These are phyloP conservation scores for Ectemnius lituratus DNA, from an alignment of 2,888 invertebrate genomes.

Conservation along the genomic window DNA sequence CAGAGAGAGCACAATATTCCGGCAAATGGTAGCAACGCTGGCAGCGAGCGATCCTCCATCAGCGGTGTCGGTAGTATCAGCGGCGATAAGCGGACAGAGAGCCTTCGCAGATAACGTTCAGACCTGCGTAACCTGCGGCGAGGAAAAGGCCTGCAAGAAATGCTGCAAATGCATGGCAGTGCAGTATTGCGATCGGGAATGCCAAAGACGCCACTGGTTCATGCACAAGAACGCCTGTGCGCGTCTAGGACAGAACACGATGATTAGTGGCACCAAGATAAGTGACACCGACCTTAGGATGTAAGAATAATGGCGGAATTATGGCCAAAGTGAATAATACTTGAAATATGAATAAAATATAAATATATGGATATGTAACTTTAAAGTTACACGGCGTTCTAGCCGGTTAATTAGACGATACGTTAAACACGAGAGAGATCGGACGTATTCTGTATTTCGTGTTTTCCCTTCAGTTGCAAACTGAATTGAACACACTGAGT, in stretches of 20 bases:
- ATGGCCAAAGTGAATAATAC: not conserved
- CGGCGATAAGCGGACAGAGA: conserved; percentile 93
- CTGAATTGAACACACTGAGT: not conserved
- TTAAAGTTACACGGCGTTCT: too few relatives aligned
- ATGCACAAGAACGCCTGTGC: conserved; percentile 93
- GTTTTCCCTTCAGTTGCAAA: not conserved
- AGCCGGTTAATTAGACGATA: too few relatives aligned
- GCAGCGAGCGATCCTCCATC: conserved; percentile 86
- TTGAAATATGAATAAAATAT: too few relatives aligned
- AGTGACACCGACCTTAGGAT: conserved; percentile 17
- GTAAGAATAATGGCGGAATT: not conserved
- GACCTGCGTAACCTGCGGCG: conserved; percentile 91
- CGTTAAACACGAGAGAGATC: too few relatives aligned
- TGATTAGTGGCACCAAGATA: conserved; percentile 55
- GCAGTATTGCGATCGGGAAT: conserved; percentile 95
- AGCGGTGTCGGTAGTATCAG: conserved; percentile 85
- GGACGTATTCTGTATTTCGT: too few relatives aligned
- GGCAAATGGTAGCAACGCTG: conserved; percentile 89
- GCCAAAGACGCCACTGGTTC: conserved; percentile 96
- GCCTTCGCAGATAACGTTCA: conserved; percentile 85
- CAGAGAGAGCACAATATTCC: conserved; percentile 92
- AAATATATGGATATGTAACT: not conserved
- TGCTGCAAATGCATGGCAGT: conserved; percentile 96
- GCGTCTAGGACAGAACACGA: conserved; percentile 77
- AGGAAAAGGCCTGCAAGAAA: conserved; percentile 93